These are phyloP conservation scores for Helicolenus hilgendorfi DNA, from an alignment of 2,797 vertebrate species.

Conservation along the genomic window DNA sequence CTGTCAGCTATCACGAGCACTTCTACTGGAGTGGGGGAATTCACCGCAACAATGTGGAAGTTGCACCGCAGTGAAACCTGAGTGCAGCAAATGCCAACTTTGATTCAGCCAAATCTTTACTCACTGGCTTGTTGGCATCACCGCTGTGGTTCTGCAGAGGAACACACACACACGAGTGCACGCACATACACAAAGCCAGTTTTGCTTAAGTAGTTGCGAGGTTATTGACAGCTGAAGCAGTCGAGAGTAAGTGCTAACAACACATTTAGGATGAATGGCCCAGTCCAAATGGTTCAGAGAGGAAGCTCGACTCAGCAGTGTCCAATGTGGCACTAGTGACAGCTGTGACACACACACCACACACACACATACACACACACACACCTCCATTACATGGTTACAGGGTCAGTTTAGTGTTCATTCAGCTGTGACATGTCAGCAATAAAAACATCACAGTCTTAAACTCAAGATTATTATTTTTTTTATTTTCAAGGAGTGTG, in stretches of 20 bases:
- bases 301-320: constrained; percentile 73
- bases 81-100: constrained; percentile 18
- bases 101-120: constrained; percentile 35
- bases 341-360: constrained; percentile 65
- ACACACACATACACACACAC: constrained; percentile 7
- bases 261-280: constrained; percentile 79
- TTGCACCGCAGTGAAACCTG: constrained; percentile 41
- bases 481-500: neutral
- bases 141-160: neutral
- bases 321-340: constrained; percentile 68
- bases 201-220: constrained; percentile 46
- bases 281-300: constrained; percentile 81
- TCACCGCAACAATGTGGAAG: constrained; percentile 52
- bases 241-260: constrained; percentile 81
- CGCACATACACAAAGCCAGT: neutral
- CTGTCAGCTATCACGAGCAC: constrained; percentile 20
- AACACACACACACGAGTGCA: constrained; percentile 22
- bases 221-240: constrained; percentile 83
- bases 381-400: constrained; percentile 9
- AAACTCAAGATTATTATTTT: neutral
- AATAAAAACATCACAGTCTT: constrained; percentile 2
- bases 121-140: neutral
- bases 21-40: neutral
- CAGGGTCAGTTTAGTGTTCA: constrained; percentile 17
- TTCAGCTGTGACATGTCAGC: constrained; percentile 43